A percentile compares a stretch with the other conserved stretches of the same genome.
Evolutionary conservation across 2,113 vertebrate species (phyloP).

Genomic region (Ophiodon elongatus): DNA sequence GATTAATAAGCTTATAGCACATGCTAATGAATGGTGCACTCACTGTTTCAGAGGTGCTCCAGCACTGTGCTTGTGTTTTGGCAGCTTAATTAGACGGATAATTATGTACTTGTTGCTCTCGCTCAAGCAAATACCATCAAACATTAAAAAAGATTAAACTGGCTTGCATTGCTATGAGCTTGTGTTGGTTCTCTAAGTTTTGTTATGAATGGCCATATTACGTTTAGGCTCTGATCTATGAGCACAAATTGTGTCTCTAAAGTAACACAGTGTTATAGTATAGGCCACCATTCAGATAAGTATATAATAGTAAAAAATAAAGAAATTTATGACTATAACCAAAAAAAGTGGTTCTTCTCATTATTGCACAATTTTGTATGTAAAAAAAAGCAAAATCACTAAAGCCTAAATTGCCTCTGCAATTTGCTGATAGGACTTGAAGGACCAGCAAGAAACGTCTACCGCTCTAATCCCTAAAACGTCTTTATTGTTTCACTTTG

Average conservation of each 20-base stretch:
- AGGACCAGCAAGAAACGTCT: conserved; percentile 27
- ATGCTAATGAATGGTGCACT: conserved; percentile 97
- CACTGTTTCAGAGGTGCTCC: conserved; percentile 97
- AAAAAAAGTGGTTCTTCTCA: background rate
- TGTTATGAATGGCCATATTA: conserved; percentile 26
- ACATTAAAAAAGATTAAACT: conserved; percentile 94
- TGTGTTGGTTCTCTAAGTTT: conserved; percentile 52
- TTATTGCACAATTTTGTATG: background rate
- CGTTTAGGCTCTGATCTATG: conserved; percentile 5
- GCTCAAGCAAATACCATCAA: conserved; percentile 98
- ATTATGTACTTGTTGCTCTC: conserved; percentile 99
- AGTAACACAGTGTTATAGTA: background rate
- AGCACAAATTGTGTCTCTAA: conserved; percentile 4
- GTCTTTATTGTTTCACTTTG: conserved; percentile 44
- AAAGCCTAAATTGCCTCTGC: conserved; percentile 3
- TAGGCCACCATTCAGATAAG: background rate
- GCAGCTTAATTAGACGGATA: conserved; percentile 99
- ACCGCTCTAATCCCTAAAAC: conserved; percentile 38
- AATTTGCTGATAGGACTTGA: conserved; percentile 26
- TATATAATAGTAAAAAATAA: conserved; percentile 17
- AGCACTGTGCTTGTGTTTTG: conserved; percentile 94
- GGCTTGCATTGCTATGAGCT: conserved; percentile 87
- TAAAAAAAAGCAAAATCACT: conserved; percentile 15
- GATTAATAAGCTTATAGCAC: conserved; percentile 99
- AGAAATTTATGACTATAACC: background rate